Evolutionary conservation across 2,797 vertebrate species (phyloP).

Genomic region (Dendrocincla tyrannina): DNA sequence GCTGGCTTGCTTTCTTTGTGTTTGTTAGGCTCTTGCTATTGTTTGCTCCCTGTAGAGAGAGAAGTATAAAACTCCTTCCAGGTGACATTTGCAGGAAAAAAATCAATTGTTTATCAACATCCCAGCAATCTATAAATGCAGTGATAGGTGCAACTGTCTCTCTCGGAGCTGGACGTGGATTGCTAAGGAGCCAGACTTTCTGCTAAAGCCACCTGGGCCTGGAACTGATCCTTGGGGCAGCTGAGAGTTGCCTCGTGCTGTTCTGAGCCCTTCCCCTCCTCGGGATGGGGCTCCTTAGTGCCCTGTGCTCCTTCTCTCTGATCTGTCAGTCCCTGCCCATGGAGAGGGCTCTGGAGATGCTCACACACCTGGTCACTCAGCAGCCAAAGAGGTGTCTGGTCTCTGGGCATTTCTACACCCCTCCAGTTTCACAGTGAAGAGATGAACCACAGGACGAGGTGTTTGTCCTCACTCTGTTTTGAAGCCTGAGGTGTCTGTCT

Average conservation of each 20-base stretch:
- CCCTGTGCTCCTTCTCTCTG: background rate
- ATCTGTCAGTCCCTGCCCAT: background rate
- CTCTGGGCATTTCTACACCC: background rate
- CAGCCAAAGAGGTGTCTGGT: background rate
- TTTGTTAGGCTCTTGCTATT: background rate
- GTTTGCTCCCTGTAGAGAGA: background rate
- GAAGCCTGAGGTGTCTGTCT: background rate
- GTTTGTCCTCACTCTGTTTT: background rate
- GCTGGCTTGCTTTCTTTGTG: background rate
- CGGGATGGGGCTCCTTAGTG: fast-evolving
- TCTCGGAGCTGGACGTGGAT: background rate
- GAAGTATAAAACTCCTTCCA: slow-evolving; percentile 41
- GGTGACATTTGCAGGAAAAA: slow-evolving; percentile 32
- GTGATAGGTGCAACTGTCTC: slow-evolving; percentile 28
- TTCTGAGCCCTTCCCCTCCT: background rate
- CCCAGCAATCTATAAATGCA: background rate
- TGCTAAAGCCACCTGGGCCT: background rate
- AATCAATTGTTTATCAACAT: slow-evolving; percentile 58
- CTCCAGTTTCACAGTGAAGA: background rate
- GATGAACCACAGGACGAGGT: background rate
- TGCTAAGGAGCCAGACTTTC: background rate
- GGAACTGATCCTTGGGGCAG: background rate
- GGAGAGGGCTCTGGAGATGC: background rate
- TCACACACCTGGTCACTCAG: fast-evolving
- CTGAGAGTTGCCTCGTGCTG: background rate